A percentile compares a stretch with the other conserved stretches of the same genome.
These are phyloP conservation scores for Rhadinocentrus ornatus DNA, from an alignment of 2,797 vertebrate species.

Conservation along the genomic window DNA sequence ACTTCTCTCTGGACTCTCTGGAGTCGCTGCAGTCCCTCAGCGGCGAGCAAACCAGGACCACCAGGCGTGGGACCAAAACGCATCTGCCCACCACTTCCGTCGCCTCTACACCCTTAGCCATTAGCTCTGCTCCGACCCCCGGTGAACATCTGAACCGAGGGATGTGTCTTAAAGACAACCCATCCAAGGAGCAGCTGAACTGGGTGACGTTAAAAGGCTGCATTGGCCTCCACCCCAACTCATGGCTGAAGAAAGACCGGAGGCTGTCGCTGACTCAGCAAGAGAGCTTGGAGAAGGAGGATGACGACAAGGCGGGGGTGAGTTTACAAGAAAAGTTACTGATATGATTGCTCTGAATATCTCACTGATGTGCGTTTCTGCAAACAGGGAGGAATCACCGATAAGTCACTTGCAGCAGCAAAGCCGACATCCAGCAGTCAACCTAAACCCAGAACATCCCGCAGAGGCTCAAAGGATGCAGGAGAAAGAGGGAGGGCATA, in stretches of 20 bases:
- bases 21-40: slow-evolving; percentile 79
- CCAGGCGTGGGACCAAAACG: slow-evolving; percentile 25
- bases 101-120: not conserved
- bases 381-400: slow-evolving; percentile 31
- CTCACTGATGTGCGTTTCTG: not conserved
- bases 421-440: slow-evolving; percentile 24
- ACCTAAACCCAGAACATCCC: slow-evolving; percentile 10
- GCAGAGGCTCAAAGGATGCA: slow-evolving; percentile 33
- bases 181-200: slow-evolving; percentile 60
- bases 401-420: slow-evolving; percentile 9
- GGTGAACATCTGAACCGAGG: slow-evolving; percentile 7
- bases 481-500: slow-evolving; percentile 3
- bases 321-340: too few species aligned
- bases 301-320: slow-evolving; percentile 36
- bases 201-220: slow-evolving; percentile 59
- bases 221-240: slow-evolving; percentile 84
- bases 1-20: slow-evolving; percentile 87
- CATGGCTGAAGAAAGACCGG: slow-evolving; percentile 84
- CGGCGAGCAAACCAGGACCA: slow-evolving; percentile 66
- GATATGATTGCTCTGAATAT: not conserved
- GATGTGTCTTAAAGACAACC: slow-evolving; percentile 29
- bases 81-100: slow-evolving; percentile 5
- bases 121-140: not conserved
- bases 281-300: slow-evolving; percentile 75
- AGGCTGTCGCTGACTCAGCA: slow-evolving; percentile 84